Percentiles rank a stretch among this genome's conserved stretches.
These are phyloP conservation scores for Mus pahari DNA, from an alignment of 2,113 vertebrate genomes.

Conservation along the genomic window DNA sequence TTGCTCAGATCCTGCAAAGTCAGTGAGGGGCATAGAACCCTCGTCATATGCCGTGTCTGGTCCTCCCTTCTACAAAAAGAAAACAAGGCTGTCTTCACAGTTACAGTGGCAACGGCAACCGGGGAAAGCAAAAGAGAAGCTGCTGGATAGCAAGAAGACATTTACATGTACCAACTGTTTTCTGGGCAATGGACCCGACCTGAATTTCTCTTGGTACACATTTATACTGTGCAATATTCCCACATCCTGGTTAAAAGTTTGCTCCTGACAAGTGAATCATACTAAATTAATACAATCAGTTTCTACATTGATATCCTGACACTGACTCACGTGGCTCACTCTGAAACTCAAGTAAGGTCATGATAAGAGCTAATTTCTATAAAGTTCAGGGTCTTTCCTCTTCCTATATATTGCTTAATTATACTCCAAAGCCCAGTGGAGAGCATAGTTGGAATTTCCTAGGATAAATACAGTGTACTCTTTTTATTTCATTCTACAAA, in stretches of 20 bases:
- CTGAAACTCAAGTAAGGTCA: not conserved
- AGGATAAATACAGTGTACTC: not conserved
- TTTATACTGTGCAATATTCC: not conserved
- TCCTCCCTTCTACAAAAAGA: not conserved
- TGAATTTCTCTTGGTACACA: not conserved
- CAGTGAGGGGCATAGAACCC: not conserved
- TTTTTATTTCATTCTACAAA: not conserved
- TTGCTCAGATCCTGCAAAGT: not conserved
- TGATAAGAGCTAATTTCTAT: not conserved
- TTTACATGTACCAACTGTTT: not conserved
- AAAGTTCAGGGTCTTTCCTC: not conserved
- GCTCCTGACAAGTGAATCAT: not conserved
- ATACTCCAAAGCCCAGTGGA: not conserved
- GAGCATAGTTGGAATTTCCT: not conserved
- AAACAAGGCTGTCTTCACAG: not conserved
- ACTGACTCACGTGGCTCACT: not conserved
- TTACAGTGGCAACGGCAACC: not conserved
- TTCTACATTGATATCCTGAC: not conserved
- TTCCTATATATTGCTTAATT: not conserved
- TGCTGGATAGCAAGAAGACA: not conserved
- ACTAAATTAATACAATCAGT: not conserved
- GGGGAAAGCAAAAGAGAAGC: not conserved
- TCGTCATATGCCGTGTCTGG: accelerated
- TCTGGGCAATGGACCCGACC: not conserved
- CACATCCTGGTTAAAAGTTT: not conserved